A percentile compares a stretch with the other conserved stretches of the same genome.
These are phyloP conservation scores for Acomys russatus DNA, from an alignment of 2,797 vertebrate genomes.

Conservation along the genomic window DNA sequence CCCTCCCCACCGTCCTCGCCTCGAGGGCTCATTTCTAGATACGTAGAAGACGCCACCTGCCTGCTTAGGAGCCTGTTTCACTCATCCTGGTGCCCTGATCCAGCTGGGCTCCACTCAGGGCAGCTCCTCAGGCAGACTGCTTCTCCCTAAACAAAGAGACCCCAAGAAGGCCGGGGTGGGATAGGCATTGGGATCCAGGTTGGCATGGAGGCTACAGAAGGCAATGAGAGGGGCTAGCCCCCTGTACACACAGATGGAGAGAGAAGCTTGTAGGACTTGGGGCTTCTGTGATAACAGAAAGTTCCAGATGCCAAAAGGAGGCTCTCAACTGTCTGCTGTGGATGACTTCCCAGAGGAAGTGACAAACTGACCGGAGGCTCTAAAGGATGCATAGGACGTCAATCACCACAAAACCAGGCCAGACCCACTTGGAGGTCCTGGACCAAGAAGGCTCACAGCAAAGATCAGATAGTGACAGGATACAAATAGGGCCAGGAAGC, in stretches of 20 bases:
- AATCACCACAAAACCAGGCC: not conserved
- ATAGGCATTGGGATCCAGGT: not conserved
- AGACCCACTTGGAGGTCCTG: not conserved
- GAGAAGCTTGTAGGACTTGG: not conserved
- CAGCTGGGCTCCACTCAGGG: not conserved
- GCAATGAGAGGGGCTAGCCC: not conserved
- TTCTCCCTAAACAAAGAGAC: not conserved
- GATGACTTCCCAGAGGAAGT: not conserved
- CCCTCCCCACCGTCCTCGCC: not conserved
- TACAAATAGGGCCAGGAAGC: not conserved
- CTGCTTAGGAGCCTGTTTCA: not conserved
- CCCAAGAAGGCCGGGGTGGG: not conserved
- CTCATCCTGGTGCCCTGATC: too few relatives aligned
- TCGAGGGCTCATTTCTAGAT: constrained; percentile 30
- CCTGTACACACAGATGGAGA: not conserved
- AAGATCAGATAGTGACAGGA: not conserved
- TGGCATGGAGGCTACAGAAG: not conserved
- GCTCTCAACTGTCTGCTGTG: not conserved
- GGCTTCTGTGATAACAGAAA: not conserved
- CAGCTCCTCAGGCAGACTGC: not conserved
- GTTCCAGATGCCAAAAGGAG: not conserved
- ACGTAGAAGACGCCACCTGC: accelerated
- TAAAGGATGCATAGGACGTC: not conserved
- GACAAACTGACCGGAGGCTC: not conserved
- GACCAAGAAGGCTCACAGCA: not conserved